These are phyloP conservation scores for Diarsia mendica DNA, from an alignment of 2,888 invertebrate genomes.

Conservation along the genomic window DNA sequence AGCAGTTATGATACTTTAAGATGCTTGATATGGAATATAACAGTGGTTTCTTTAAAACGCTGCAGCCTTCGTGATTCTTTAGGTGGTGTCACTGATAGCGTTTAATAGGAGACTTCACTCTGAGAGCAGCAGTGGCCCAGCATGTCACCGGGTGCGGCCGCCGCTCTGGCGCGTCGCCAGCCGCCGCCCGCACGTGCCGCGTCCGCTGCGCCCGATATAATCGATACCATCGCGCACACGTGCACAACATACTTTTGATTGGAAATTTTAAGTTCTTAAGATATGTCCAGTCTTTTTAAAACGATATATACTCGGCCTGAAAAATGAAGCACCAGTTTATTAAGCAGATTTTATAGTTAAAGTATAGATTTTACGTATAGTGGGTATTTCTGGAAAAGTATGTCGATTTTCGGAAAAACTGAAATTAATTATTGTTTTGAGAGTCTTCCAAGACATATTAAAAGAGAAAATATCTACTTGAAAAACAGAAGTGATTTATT, in stretches of 20 bases:
- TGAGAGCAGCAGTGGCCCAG: conserved; percentile 5
- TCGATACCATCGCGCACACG: conserved; percentile 40
- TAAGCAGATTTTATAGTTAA: too few relatives aligned
- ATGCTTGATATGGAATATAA: neutral
- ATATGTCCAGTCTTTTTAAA: neutral
- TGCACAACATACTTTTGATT: conserved; percentile 21
- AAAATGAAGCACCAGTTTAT: neutral
- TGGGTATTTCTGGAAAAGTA: too few relatives aligned
- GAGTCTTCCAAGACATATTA: conserved; percentile 7
- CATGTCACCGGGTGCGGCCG: neutral
- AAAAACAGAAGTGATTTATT: conserved; percentile 17
- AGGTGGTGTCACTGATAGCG: neutral
- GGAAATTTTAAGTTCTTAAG: neutral
- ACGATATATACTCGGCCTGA: neutral
- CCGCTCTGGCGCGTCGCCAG: conserved; percentile 58
- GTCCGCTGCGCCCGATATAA: conserved; percentile 25
- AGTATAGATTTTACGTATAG: too few relatives aligned
- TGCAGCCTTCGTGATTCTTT: neutral
- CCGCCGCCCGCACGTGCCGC: conserved; percentile 37
- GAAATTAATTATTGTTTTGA: neutral
- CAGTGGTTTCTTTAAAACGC: neutral
- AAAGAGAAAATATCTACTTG: neutral
- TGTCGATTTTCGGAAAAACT: neutral
- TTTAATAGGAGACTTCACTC: neutral
- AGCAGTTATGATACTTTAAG: neutral